These are phyloP conservation scores for Phyllostomus hastatus DNA, from an alignment of 2,113 vertebrate species.

Conservation along the genomic window DNA sequence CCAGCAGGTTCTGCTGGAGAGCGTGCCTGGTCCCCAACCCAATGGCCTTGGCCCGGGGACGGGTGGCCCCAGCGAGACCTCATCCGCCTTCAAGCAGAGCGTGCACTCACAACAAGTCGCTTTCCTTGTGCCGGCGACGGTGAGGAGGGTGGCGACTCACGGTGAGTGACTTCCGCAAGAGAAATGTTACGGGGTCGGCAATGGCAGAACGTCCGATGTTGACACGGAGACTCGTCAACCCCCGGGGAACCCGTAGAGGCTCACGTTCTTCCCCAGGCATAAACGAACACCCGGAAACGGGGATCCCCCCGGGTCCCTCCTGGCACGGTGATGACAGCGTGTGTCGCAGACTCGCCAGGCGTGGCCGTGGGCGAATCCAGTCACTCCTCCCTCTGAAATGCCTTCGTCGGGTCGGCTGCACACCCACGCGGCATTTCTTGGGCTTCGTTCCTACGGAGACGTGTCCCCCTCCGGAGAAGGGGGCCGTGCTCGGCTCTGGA, in stretches of 20 bases:
- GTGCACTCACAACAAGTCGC: background rate
- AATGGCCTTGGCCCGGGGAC: background rate
- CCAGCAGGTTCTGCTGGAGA: background rate
- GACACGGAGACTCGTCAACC: background rate
- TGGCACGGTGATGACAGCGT: background rate
- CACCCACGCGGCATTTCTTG: background rate
- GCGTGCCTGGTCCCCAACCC: fast-evolving
- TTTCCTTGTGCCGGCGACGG: background rate
- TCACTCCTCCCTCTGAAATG: background rate
- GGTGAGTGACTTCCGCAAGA: background rate
- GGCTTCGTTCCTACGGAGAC: background rate
- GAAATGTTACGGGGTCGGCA: background rate
- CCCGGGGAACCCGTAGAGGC: background rate
- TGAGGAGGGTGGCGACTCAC: background rate
- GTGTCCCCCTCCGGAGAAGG: background rate
- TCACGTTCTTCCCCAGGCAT: background rate
- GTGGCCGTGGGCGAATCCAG: background rate
- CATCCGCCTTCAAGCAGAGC: background rate
- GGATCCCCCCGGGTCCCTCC: background rate
- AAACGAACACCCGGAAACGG: background rate
- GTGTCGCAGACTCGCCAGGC: background rate
- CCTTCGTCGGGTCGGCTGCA: background rate
- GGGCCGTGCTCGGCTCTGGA: background rate
- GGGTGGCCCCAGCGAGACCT: background rate
- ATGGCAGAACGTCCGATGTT: background rate